Base-by-base conservation (phyloP, 1,140 invertebrate genomes). In the Drosophila lacteicornis region DNA sequence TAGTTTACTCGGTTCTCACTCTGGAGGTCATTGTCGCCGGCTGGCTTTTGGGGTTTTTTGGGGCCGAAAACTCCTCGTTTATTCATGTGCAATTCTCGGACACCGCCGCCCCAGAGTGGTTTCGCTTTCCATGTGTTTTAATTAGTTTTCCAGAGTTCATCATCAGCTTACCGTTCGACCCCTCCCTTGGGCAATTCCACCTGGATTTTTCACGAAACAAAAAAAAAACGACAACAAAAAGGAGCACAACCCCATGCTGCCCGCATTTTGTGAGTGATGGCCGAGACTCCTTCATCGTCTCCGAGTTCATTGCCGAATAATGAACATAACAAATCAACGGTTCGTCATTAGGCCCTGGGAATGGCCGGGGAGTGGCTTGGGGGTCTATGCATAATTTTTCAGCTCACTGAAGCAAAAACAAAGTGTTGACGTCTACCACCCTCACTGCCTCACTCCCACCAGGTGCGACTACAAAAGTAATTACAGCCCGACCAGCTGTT, bases 261-360 rank as follows among this genome's bases (percentile, higher is more conserved):
- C 63, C 57, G 76, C 36, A 43, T 25, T 42, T 66, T 73, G 66
- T 81, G 67, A 81, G 61, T 76, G 66, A 81, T 81, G 73, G 47
- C 6, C 36, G 49, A 67, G 12, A 36, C 49, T 42, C 11, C 25
- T 36, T 36, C 62, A 51, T 62, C 27, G 45, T 67, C 56, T 27
- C 36, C 45, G 60, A 33, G 17, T 76, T 77, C 75, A 68, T 53
- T 66, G 51, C 45, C 67, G 70, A 82, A 88, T 87, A 87, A 88
- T 87, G 83, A 87, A 87, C 84, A 83, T 80, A 81, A 87, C 83
- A 87, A 87, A 87, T 87, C 83, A 88, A 88, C 79, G 59, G 80
- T 46, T 86, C 65, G 84, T 74, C 80, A 86, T 86, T 86, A 86
- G 57, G 57, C 75, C 49, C 60, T 46, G 57, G 57, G 42, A 62